phyloP scores from a whole-genome alignment of 1,140 invertebrate species.

The Branchinecta lindahli region DNA sequence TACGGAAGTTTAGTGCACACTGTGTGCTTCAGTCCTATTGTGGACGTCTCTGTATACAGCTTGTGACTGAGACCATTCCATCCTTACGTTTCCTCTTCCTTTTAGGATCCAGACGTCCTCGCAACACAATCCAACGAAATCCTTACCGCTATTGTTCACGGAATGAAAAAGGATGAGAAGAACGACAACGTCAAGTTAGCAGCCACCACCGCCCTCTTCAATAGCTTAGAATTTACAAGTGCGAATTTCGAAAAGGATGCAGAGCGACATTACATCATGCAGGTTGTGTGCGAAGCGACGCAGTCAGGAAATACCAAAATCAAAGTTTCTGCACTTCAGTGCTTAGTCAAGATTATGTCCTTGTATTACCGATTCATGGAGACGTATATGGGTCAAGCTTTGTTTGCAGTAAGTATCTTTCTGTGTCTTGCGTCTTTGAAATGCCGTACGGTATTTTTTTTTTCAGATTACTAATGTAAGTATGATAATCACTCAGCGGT shows the following conservation, averaged over 20 bases:
- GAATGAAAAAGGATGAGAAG: constrained; percentile 72
- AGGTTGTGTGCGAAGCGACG: constrained; percentile 79
- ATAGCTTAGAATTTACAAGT: constrained; percentile 96
- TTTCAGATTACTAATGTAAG: too few relatives aligned
- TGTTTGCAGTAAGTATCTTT: constrained; percentile 63
- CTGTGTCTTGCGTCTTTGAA: neutral
- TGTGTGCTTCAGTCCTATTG: too few relatives aligned
- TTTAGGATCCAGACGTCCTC: constrained; percentile 69
- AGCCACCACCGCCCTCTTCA: constrained; percentile 90
- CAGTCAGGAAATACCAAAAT: constrained; percentile 65
- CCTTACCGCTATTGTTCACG: constrained; percentile 95
- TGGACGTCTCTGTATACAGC: too few relatives aligned
- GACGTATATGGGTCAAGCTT: constrained; percentile 89
- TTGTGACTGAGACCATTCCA: too few relatives aligned
- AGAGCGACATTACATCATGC: constrained; percentile 98
- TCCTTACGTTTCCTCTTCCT: constrained; percentile 14
- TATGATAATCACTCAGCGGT: too few relatives aligned
- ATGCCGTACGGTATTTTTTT: too few relatives aligned
- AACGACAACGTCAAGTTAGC: constrained; percentile 75
- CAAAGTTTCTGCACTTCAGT: constrained; percentile 88
- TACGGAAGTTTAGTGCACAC: neutral
- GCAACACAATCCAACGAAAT: constrained; percentile 86
- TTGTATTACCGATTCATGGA: constrained; percentile 99
- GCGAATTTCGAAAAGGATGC: constrained; percentile 94
- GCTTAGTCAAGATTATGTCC: constrained; percentile 96